These are phyloP conservation scores for Champsocephalus gunnari DNA, from an alignment of 2,797 vertebrate genomes.

Conservation along the genomic window DNA sequence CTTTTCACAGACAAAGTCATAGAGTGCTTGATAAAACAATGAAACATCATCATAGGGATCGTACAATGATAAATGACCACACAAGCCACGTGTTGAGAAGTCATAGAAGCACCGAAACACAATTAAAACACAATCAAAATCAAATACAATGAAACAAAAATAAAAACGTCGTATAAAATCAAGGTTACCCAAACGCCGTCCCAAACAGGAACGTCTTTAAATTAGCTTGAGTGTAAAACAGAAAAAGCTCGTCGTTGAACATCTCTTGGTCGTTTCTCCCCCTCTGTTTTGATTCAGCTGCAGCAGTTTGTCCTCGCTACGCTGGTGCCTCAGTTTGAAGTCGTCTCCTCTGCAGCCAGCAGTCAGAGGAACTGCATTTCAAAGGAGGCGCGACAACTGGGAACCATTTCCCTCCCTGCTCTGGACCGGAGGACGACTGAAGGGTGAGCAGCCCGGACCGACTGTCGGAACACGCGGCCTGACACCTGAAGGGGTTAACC, in stretches of 20 bases:
- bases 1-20: too few relatives aligned
- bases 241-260: not conserved
- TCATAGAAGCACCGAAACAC: too few relatives aligned
- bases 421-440: slow-evolving; percentile 80
- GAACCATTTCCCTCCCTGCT: slow-evolving; percentile 76
- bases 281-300: slow-evolving; percentile 67
- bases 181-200: too few relatives aligned
- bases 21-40: too few relatives aligned
- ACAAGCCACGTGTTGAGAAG: too few relatives aligned
- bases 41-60: too few relatives aligned
- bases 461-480: not conserved
- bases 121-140: too few relatives aligned
- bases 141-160: too few relatives aligned
- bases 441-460: slow-evolving; percentile 63
- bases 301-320: slow-evolving; percentile 72
- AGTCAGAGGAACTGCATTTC: slow-evolving; percentile 80
- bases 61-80: too few relatives aligned
- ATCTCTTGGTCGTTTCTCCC: slow-evolving; percentile 3
- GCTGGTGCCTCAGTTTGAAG: slow-evolving; percentile 74
- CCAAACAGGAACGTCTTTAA: too few relatives aligned
- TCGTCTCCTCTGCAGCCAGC: slow-evolving; percentile 65
- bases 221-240: not conserved
- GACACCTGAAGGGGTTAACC: not conserved
- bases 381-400: slow-evolving; percentile 81
- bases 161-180: too few relatives aligned